phyloP scores from a whole-genome alignment of 2,888 invertebrate genomes.

The Calliopum simillimum region DNA sequence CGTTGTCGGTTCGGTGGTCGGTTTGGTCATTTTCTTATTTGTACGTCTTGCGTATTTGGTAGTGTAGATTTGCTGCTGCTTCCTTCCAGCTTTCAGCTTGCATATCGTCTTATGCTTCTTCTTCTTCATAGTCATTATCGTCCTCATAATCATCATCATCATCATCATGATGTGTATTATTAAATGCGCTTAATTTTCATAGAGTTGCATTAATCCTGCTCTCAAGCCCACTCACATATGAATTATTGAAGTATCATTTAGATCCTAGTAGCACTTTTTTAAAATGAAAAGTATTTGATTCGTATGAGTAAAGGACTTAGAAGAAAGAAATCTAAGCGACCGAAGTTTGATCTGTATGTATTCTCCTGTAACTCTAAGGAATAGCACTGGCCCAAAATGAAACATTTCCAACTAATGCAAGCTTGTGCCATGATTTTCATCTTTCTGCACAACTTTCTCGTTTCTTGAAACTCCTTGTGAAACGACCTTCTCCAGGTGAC shows the following conservation, averaged over 20 bases:
- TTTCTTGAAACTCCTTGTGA: too few relatives aligned
- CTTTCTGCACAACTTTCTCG: too few relatives aligned
- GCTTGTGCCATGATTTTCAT: too few relatives aligned
- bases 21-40: not conserved
- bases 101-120: not conserved
- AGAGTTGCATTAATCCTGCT: conserved; percentile 29
- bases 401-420: too few relatives aligned
- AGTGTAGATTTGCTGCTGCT: too few relatives aligned
- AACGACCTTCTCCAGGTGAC: too few relatives aligned
- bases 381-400: too few relatives aligned
- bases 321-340: too few relatives aligned
- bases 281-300: not conserved
- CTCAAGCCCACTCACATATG: conserved; percentile 19
- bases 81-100: not conserved
- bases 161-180: conserved; percentile 10
- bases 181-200: conserved; percentile 30
- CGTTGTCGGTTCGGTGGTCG: not conserved
- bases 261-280: conserved; percentile 1
- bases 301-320: too few relatives aligned
- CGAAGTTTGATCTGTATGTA: too few relatives aligned
- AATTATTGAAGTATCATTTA: not conserved
- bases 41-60: not conserved
- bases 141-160: conserved; percentile 10
- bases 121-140: conserved; percentile 29
- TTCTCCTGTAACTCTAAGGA: too few relatives aligned